Evolutionary conservation across 2,113 vertebrate species (phyloP), one percentile per base, ranked within the genome.

Genomic region (Ictalurus furcatus): DNA sequence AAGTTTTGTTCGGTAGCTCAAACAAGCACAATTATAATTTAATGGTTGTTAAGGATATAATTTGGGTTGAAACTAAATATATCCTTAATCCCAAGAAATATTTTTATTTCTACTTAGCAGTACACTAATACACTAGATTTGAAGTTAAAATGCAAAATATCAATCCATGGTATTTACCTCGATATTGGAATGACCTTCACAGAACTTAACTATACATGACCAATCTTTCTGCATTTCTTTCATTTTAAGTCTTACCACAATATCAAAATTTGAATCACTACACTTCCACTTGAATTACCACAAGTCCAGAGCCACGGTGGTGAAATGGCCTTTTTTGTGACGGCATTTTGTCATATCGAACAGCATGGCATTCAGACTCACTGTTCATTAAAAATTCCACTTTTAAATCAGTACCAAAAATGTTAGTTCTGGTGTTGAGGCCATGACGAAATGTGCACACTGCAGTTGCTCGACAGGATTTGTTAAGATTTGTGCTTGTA

Each of bases 361-460:
- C 44, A 79, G 23, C n/a, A 56, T 89, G 89, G 85, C 88, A 90
- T 91, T 90, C 69, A 87, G 79, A 90, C 80, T 79, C 37, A 82
- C 25, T 34, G 84, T 59, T 61, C 52, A 56, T 11, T 79, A 56
- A 37, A 23, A 40, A 25, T 59, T 28, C 69, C 52, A 59, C 30
- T 44, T 44, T 40, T 5, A 63, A 14, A 28, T 44, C 6, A 16
- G 5, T 9, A 84, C 13, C 37, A 7, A 13, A 56, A 84, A 44
- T 44, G 21, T 61, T 61, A 2, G 1, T 40, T 59, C 21, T 85
- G 67, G 58, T 58, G 34, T 61, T 91, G 63, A 91, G 74, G 69
- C 83, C 84, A 91, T 89, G 71, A 90, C 80, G 30, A 92, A 88
- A 93, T 96, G 95, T 96, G 95, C 95, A 95, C 94, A 93, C 94